Conservation (phyloP, 2,113 vertebrate species). For the Anthoscopus minutus region DNA sequence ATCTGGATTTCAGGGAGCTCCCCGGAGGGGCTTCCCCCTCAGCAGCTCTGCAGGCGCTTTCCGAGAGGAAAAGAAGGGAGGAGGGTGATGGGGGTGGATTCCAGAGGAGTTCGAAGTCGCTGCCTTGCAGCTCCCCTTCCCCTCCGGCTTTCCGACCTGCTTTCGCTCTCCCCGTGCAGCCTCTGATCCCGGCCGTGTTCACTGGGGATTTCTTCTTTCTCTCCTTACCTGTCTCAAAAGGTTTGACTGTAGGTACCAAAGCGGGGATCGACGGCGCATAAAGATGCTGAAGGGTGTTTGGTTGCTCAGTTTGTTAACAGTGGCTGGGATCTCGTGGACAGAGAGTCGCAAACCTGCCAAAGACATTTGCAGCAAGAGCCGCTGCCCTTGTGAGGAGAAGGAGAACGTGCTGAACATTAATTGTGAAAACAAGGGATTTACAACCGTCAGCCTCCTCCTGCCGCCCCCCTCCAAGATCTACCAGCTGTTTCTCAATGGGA, state of each 20-base stretch:
- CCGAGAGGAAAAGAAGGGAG: not conserved
- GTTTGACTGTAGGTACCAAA: slow-evolving; percentile 70
- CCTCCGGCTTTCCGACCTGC: not conserved
- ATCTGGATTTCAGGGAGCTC: not conserved
- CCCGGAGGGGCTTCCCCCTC: not conserved
- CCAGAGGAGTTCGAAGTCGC: not conserved
- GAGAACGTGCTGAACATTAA: slow-evolving; percentile 95
- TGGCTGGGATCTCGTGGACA: slow-evolving; percentile 85
- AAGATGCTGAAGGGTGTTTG: slow-evolving; percentile 96
- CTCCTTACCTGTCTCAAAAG: slow-evolving; percentile 32
- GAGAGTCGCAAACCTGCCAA: slow-evolving; percentile 95
- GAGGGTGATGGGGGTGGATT: not conserved
- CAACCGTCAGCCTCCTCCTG: slow-evolving; percentile 84
- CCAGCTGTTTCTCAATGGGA: slow-evolving; percentile 95
- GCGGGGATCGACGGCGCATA: slow-evolving; percentile 69
- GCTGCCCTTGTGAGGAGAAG: slow-evolving; percentile 93
- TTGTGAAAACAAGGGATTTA: slow-evolving; percentile 98
- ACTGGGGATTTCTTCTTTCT: slow-evolving; percentile 60
- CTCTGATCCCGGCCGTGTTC: slow-evolving; percentile 46
- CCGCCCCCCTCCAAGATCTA: slow-evolving; percentile 91
- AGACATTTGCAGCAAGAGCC: slow-evolving; percentile 96
- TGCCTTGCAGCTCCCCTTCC: not conserved
- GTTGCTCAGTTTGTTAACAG: slow-evolving; percentile 89
- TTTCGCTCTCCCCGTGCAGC: not conserved
- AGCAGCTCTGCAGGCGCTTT: not conserved